Percentiles rank a stretch among this genome's conserved stretches.
phyloP scores from a whole-genome alignment of 2,113 vertebrate genomes.

The Picathartes gymnocephalus region DNA sequence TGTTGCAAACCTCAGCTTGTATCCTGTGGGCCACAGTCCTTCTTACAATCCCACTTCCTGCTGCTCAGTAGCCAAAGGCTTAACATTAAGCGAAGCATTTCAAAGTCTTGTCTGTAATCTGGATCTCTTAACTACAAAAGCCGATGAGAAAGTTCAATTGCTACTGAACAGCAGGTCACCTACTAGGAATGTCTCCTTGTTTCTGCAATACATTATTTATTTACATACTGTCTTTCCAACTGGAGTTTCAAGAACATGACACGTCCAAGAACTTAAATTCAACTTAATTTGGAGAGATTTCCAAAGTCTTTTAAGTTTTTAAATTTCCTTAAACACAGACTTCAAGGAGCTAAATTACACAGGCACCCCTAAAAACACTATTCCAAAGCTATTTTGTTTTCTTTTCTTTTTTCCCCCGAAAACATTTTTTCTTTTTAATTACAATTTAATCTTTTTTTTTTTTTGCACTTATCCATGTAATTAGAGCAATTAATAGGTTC shows the following conservation, averaged over 20 bases:
- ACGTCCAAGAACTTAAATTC: not conserved
- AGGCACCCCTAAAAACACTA: not conserved
- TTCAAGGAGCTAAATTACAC: not conserved
- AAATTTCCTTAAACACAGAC: not conserved
- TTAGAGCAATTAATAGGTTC: not conserved
- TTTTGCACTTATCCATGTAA: not conserved
- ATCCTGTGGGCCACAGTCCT: not conserved
- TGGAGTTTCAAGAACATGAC: not conserved
- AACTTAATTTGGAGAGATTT: not conserved
- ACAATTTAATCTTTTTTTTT: not conserved
- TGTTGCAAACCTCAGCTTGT: not conserved
- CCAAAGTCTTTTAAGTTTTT: not conserved
- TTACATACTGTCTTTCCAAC: not conserved
- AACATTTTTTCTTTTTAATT: not conserved
- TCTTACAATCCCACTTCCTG: not conserved
- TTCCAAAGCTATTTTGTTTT: not conserved
- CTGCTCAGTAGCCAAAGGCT: not conserved
- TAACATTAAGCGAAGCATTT: not conserved
- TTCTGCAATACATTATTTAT: not conserved
- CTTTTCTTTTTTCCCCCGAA: not conserved
- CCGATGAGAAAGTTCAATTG: not conserved
- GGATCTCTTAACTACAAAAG: not conserved
- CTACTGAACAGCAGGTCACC: not conserved
- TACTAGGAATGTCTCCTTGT: not conserved
- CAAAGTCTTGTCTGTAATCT: not conserved